A percentile compares a stretch with the other conserved stretches of the same genome.
phyloP scores from a whole-genome alignment of 2,888 invertebrate species.

The Meteorus colon region DNA sequence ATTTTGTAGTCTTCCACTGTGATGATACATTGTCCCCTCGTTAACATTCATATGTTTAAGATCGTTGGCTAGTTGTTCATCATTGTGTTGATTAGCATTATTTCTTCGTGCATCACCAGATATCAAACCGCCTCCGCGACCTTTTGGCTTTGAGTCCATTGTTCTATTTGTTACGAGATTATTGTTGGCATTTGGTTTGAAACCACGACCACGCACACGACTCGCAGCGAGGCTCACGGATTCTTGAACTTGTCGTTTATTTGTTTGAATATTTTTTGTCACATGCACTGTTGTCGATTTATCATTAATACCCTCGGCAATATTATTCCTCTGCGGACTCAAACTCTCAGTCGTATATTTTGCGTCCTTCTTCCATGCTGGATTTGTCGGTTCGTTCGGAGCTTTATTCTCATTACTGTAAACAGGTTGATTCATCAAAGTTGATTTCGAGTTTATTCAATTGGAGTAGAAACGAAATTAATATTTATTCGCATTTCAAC shows the following conservation, averaged over 20 bases:
- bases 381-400: constrained; percentile 65
- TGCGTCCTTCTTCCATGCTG: constrained; percentile 66
- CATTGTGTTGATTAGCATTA: constrained; percentile 58
- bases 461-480: neutral
- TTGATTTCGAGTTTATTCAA: neutral
- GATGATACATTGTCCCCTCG: constrained; percentile 62
- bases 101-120: constrained; percentile 62
- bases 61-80: constrained; percentile 66
- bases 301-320: constrained; percentile 58
- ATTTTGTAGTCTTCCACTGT: constrained; percentile 62
- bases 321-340: constrained; percentile 62
- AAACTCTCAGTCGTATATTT: constrained; percentile 59
- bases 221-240: constrained; percentile 63
- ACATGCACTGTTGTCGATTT: constrained; percentile 52
- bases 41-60: constrained; percentile 66
- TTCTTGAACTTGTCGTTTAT: constrained; percentile 64
- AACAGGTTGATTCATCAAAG: constrained; percentile 29
- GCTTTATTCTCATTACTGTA: constrained; percentile 67
- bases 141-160: constrained; percentile 65
- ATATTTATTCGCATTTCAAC: neutral
- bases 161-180: constrained; percentile 65
- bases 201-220: constrained; percentile 68
- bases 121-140: constrained; percentile 63
- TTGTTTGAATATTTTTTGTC: constrained; percentile 58
- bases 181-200: constrained; percentile 66